phyloP scores from a whole-genome alignment of 2,888 invertebrate species.

The Odontocolon sp. region DNA sequence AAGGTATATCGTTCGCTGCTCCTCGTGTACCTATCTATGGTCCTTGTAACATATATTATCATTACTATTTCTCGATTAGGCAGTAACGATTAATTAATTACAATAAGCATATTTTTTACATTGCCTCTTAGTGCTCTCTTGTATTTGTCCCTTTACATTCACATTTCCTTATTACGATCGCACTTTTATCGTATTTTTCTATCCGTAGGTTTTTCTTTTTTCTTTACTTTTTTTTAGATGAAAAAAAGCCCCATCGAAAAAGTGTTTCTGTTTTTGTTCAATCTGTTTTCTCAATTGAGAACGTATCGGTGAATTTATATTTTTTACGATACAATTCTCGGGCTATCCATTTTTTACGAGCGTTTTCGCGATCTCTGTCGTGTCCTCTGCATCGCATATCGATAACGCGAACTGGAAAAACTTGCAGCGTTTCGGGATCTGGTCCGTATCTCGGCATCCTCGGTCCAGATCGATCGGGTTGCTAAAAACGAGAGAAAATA shows the following conservation, averaged over 20 bases:
- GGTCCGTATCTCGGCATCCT: conserved; percentile 66
- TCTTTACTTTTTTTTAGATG: conserved; percentile 27
- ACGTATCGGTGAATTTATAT: conserved; percentile 61
- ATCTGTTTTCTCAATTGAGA: not conserved
- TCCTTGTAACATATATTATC: conserved; percentile 79
- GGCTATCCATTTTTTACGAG: conserved; percentile 71
- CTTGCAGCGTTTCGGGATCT: conserved; percentile 59
- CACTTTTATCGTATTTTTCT: not conserved
- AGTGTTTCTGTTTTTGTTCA: no score
- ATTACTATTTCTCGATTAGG: conserved; percentile 77
- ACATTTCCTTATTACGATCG: conserved; percentile 35
- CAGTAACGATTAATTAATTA: conserved; percentile 79
- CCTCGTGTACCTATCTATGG: conserved; percentile 65
- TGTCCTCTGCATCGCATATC: conserved; percentile 54
- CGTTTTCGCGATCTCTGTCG: conserved; percentile 59
- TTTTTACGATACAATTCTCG: conserved; percentile 67
- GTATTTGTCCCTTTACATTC: conserved; percentile 63
- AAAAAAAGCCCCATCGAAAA: no score
- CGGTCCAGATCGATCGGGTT: conserved; percentile 42
- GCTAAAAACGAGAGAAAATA: conserved; percentile 18
- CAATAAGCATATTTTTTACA: conserved; percentile 80
- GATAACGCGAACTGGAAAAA: conserved; percentile 61
- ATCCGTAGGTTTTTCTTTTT: not conserved
- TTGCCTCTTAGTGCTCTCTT: conserved; percentile 75
- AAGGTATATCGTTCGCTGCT: conserved; percentile 69